Evolutionary conservation across 2,888 invertebrate species (phyloP).

Genomic region (Spisula subtruncata): DNA sequence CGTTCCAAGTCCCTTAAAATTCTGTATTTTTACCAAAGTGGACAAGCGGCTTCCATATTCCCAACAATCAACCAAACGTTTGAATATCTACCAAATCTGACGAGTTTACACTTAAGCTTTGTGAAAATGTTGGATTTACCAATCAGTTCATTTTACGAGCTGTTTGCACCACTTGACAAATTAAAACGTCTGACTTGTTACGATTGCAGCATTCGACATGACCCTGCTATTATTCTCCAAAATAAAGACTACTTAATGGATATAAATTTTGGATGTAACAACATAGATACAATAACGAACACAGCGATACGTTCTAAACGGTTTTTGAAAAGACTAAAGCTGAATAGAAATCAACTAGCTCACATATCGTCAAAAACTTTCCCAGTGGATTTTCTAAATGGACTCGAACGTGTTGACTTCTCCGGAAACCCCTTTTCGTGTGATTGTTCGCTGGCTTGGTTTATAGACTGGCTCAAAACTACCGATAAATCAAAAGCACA

Average conservation of each 20-base stretch:
- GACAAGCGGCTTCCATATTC: background rate
- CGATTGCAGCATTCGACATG: background rate
- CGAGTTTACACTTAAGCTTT: background rate
- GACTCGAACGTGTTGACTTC: constrained; percentile 84
- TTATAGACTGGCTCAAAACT: no score
- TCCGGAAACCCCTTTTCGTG: constrained; percentile 90
- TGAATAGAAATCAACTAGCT: background rate
- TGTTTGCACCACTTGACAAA: background rate
- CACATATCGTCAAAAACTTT: background rate
- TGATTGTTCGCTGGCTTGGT: constrained; percentile 88
- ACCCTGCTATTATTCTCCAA: background rate
- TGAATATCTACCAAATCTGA: constrained; percentile 2
- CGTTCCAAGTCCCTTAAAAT: background rate
- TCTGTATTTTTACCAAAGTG: background rate
- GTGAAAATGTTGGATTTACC: background rate
- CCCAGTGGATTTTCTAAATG: background rate
- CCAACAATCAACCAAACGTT: constrained; percentile 13
- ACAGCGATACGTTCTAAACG: background rate
- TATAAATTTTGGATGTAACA: background rate
- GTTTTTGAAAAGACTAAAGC: background rate
- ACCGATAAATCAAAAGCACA: no score
- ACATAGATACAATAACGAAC: background rate
- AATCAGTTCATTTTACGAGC: background rate
- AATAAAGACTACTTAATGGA: background rate
- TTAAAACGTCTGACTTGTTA: background rate